Evolutionary conservation across 2,113 vertebrate genomes (phyloP), one percentile per base, ranked within the genome.

Genomic region (Megatriorchis doriae): DNA sequence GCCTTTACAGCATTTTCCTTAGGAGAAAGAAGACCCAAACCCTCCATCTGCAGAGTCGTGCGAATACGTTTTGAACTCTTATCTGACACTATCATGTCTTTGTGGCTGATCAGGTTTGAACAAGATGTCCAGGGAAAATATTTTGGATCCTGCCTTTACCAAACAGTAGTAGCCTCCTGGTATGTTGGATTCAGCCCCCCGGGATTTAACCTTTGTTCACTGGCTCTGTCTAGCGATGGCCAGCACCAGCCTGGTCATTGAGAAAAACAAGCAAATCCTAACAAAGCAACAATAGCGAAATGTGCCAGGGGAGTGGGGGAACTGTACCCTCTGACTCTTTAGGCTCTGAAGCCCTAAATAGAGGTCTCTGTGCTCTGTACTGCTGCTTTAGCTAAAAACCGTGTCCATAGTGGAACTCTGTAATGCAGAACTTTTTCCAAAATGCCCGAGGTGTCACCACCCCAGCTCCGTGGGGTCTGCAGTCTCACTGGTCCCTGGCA

Each of bases 11-110:
- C 53, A 16, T 72, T 80, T 93, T 75, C 62, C 78, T 45, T 55
- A 63, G 45, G 23, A 85, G 58, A 63, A 85, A 86, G 63, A 71
- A 80, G 26, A 20, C 21, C 14, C 38, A 74, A 63, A 52, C 25
- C 43, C 23, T 87, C 68, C 15, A 4, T 80, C 36, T 56, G 56
- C 36, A 87, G 26, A 78, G 52, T 94, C 82, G 91, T 93, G 90
- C 93, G 94, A 94, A 93, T 81, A 56, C 70, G 48, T 91, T 75
- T 75, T 40, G 36, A 79, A 75, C 27, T 89, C 47, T 81, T 52
- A 59, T 68, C 80, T 75, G 40, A 15, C 73, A 62, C 20, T 45
- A 6, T 40, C 21, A 9, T 3, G 36, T 53, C 48, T 93, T 93
- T 75, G 58, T 68, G 38, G 45, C 40, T 3, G 10, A 40, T 32